Evolutionary conservation across 1,140 invertebrate species (phyloP), one percentile per base, ranked within the genome.

Genomic region (Prorops nasuta): DNA sequence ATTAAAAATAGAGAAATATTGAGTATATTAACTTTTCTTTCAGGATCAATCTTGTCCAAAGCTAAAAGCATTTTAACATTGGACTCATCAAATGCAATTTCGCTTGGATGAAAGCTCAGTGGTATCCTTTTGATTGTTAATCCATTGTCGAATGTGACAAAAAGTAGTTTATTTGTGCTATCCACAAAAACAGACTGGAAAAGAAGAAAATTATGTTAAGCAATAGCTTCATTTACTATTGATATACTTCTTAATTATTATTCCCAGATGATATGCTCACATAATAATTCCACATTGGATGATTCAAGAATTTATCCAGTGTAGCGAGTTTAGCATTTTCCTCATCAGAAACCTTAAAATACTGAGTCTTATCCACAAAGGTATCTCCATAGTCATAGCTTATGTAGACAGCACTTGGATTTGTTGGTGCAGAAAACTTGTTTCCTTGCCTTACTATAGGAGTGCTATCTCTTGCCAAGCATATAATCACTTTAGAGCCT

Each of bases 181-280:
- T 95, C 92, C 22, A 87, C 84, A 73, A 95, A 94, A 2, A 94
- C 82, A 76, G 89, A 91, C 91, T 95, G 67, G 4, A 82, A 79
- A 48, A 55, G 60, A 72, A 63, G 76, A 79, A 44, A 42, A 35
- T 39, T 35, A 28, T 28, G 10, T 28, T 28, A 28, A 28, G 10
- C 4, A 28, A 6, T 4, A 28, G 24, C n/a, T n/a, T n/a, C n/a
- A n/a, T n/a, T n/a, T 28, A 28, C 10, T 28, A 28, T 4, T 6
- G 24, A 28, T 6, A 28, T 6, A 28, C n/a, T n/a, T n/a, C n/a
- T 28, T 28, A 28, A 28, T 28, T 28, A 4, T 28, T 28, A 28
- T 48, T 21, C 16, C 36, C 21, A 50, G 48, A 48, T 32, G n/a
- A 22, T 7, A 42, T 41, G 82, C 87, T 85, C 79, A 92, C 90